Base-by-base conservation (phyloP, 2,797 vertebrate species). In the Sebastes reedi region DNA sequence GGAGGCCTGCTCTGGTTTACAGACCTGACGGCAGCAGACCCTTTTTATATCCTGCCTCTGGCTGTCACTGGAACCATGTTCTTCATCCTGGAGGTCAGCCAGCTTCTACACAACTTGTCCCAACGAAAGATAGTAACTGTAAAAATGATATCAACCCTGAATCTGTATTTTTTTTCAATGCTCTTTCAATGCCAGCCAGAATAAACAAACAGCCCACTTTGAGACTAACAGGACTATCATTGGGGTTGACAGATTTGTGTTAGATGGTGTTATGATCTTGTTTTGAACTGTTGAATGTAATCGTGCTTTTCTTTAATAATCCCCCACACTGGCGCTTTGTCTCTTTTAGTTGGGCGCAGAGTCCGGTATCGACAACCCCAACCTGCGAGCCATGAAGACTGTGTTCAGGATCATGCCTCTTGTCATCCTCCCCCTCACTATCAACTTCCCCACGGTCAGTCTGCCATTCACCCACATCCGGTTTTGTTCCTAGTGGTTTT, bases 381-480 rank as follows among this genome's bases (percentile, higher is more conserved):
- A 97, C 70, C 92, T 97, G 66, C 93, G 75, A 74, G 77, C 94
- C 39, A 96, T 97, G 97, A 97, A 97, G 94, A 97, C 93, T 0
- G 88, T 97, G 50, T 93, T 97, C 77, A 95, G 97, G 82, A 79
- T 97, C 72, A 96, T 98, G 94, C 97, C 97, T 0, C 79, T 98
- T 0, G 10, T 93, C 16, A 96, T 98, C 87, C 94, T 98, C 24
- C 97, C 97, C 0, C 80, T 98, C 82, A 97, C 97, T 5, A 94
- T 98, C 80, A 96, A 96, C 89, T 98, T 98, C 87, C 97, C 97
- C 42, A 95, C 97, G 81, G 97, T 98, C 55, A 90, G 96, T 88
- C 16, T 50, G 4, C 27, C 8, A 1, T 13, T 71, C 16, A 3
- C 27, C 18, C 25, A 14, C 10, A 12, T 59, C 8, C 13, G 13